These are phyloP conservation scores for Hypsibius dujardini DNA, from an alignment of 1,140 invertebrate species.

Conservation along the genomic window DNA sequence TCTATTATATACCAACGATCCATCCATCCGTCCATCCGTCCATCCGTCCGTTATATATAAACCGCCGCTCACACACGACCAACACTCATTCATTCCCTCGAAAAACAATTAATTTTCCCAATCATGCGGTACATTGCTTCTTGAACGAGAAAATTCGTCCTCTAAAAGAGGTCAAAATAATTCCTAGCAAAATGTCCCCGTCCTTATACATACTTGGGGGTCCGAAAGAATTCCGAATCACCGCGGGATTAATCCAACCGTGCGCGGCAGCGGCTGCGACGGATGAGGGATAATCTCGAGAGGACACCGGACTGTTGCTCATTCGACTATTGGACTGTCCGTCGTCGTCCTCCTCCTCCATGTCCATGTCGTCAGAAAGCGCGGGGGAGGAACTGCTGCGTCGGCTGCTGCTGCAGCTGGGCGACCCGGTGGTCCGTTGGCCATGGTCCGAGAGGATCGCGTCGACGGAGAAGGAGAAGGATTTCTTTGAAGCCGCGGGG, in stretches of 20 bases:
- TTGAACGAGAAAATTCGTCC: slow-evolving; percentile 10
- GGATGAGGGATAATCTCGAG: too few species aligned
- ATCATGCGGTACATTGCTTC: too few species aligned
- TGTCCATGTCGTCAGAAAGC: background rate
- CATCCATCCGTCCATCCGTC: too few species aligned
- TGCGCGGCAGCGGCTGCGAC: background rate
- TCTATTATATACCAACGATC: too few species aligned
- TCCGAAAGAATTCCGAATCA: slow-evolving; percentile 4
- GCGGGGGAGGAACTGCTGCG: background rate
- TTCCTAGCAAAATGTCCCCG: too few species aligned
- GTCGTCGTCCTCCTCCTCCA: too few species aligned
- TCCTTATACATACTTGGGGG: background rate
- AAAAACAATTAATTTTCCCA: too few species aligned
- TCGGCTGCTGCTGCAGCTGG: background rate
- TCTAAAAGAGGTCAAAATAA: background rate
- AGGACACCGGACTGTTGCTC: background rate
- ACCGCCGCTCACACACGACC: too few species aligned
- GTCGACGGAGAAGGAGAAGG: background rate
- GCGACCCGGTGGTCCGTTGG: background rate
- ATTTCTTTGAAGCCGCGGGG: background rate
- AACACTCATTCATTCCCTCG: too few species aligned
- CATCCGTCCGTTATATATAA: too few species aligned
- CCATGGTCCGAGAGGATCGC: background rate
- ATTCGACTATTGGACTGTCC: background rate
- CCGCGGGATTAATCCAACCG: slow-evolving; percentile 1